phyloP scores from a whole-genome alignment of 1,140 invertebrate genomes.

The Maconellicoccus hirsutus region DNA sequence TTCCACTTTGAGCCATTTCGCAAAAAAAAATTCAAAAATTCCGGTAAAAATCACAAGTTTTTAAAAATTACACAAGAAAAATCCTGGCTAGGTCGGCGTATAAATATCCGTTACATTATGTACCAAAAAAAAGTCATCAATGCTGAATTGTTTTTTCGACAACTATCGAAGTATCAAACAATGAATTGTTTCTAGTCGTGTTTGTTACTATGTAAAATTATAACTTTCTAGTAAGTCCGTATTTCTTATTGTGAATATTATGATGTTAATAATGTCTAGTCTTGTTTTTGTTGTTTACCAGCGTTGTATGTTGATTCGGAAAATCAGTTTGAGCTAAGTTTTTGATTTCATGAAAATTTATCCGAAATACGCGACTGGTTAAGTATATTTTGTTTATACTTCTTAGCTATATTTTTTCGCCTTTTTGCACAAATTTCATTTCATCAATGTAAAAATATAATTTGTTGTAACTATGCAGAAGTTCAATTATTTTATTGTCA shows the following conservation, averaged over 20 bases:
- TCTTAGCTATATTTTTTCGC: background rate
- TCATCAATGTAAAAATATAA: background rate
- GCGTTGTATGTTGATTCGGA: background rate
- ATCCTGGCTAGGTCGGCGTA: no score
- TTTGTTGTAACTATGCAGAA: background rate
- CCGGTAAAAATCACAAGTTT: no score
- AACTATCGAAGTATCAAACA: background rate
- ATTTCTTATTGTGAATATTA: background rate
- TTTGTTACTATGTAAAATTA: slow-evolving; percentile 13
- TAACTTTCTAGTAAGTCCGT: background rate
- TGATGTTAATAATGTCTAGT: no score
- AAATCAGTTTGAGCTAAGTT: background rate
- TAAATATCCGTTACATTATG: no score
- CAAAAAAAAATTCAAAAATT: no score
- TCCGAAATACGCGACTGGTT: background rate
- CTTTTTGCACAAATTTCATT: background rate
- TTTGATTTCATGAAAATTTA: background rate
- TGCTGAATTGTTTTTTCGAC: background rate
- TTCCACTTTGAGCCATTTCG: no score
- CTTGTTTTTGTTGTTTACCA: background rate
- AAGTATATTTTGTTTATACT: background rate
- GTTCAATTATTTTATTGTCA: background rate
- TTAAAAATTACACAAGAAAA: no score
- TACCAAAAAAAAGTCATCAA: no score
- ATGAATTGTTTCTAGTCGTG: slow-evolving; percentile 11